phyloP scores from a whole-genome alignment of 2,888 invertebrate species.

The Tenthredo amoena region DNA sequence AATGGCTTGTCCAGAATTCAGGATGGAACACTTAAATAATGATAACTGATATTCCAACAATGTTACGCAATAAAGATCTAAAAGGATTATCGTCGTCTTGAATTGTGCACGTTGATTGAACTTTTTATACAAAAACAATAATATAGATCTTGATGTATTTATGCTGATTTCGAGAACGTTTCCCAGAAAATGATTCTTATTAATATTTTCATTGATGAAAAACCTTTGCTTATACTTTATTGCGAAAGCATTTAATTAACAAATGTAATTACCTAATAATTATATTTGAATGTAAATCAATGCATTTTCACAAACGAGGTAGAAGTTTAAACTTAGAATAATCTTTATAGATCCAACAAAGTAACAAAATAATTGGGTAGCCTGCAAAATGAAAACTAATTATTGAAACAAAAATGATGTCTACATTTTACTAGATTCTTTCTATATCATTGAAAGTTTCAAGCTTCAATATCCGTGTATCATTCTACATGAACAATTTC shows the following conservation, averaged over 20 bases:
- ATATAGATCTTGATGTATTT: background rate
- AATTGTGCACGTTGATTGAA: background rate
- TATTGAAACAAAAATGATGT: background rate
- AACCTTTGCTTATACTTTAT: background rate
- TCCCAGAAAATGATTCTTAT: background rate
- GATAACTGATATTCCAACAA: background rate
- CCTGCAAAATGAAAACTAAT: background rate
- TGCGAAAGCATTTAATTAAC: background rate
- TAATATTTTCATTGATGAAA: background rate
- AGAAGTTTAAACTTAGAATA: background rate
- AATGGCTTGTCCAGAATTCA: constrained; percentile 19
- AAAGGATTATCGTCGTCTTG: background rate
- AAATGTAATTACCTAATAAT: background rate
- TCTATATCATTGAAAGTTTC: background rate
- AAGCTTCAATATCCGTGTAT: background rate
- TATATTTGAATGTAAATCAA: constrained; percentile 8
- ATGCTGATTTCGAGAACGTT: background rate
- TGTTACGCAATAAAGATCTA: constrained; percentile 15
- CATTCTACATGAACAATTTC: background rate
- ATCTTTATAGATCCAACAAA: background rate
- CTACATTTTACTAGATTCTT: background rate
- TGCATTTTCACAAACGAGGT: constrained; percentile 22
- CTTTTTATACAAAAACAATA: constrained; percentile 14
- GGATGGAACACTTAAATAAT: background rate
- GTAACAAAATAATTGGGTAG: background rate